Evolutionary conservation across 2,797 vertebrate species (phyloP).

Genomic region (Gallinago solitaria): DNA sequence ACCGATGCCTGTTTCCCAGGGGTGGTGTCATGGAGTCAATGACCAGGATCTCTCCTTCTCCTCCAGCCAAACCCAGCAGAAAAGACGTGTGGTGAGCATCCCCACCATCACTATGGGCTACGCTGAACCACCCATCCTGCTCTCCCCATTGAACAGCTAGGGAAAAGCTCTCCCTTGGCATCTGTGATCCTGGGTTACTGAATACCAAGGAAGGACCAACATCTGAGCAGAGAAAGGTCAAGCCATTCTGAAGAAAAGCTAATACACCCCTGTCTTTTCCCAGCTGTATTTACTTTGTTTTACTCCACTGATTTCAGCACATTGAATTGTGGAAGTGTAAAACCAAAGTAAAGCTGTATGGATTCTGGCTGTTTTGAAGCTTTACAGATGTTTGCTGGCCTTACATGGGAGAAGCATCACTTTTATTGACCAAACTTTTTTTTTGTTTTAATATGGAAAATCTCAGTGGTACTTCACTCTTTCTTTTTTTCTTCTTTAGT

Average conservation of each 20-base stretch:
- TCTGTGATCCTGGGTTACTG: neutral
- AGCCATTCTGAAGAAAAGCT: neutral
- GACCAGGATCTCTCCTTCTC: neutral
- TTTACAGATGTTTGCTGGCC: conserved; percentile 36
- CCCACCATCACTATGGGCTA: neutral
- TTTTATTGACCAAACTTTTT: conserved; percentile 33
- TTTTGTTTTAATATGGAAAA: conserved; percentile 60
- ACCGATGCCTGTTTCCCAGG: neutral
- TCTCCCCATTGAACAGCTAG: neutral
- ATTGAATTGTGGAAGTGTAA: neutral
- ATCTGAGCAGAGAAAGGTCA: neutral
- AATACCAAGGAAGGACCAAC: neutral
- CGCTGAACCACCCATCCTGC: accelerated
- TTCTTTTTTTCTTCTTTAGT: conserved; percentile 48
- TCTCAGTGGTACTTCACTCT: conserved; percentile 55
- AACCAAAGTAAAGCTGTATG: neutral
- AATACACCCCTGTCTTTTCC: neutral
- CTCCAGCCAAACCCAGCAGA: neutral
- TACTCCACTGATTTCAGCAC: neutral
- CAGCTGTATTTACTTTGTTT: neutral
- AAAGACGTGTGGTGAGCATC: neutral
- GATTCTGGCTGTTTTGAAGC: neutral
- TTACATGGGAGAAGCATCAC: neutral
- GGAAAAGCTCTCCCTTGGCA: neutral
- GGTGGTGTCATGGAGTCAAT: neutral